Evolutionary conservation across 1,140 invertebrate species (phyloP).

Genomic region (Lerema accius): DNA sequence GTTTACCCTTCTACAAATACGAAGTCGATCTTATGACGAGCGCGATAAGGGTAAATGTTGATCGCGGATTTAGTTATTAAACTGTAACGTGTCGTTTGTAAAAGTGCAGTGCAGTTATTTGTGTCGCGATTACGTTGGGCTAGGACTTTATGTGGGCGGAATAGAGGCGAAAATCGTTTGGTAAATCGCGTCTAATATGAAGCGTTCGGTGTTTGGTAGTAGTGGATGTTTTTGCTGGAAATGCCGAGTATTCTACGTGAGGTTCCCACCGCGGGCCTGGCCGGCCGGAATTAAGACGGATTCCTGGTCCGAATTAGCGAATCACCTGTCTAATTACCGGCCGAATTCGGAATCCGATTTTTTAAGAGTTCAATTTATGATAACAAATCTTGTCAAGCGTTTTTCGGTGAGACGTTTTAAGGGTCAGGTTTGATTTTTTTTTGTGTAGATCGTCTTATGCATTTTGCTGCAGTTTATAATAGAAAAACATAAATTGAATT

Average conservation of each 20-base stretch:
- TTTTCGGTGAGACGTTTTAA: constrained; percentile 21
- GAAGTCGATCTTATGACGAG: neutral
- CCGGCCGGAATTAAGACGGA: constrained; percentile 62
- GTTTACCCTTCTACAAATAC: neutral
- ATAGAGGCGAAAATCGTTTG: neutral
- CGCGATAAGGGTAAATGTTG: too few species aligned
- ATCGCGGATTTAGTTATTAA: too few species aligned
- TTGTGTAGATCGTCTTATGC: neutral
- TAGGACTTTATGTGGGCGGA: neutral
- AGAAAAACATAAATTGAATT: neutral
- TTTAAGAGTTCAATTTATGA: constrained; percentile 46
- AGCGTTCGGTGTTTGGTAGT: neutral
- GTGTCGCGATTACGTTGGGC: neutral
- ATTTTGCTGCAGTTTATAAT: neutral
- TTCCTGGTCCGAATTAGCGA: constrained; percentile 74
- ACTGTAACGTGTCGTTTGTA: neutral
- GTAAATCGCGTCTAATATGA: neutral
- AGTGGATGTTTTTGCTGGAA: constrained; percentile 14
- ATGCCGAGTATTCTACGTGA: constrained; percentile 75
- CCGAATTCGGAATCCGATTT: constrained; percentile 60
- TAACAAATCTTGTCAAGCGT: constrained; percentile 16
- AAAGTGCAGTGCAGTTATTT: neutral
- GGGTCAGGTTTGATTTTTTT: neutral
- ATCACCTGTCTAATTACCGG: constrained; percentile 76
- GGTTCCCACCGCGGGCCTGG: constrained; percentile 77